A percentile compares a stretch with the other conserved stretches of the same genome.
Conservation (phyloP, 2,888 invertebrate species). For the Drosophila neotestacea region DNA sequence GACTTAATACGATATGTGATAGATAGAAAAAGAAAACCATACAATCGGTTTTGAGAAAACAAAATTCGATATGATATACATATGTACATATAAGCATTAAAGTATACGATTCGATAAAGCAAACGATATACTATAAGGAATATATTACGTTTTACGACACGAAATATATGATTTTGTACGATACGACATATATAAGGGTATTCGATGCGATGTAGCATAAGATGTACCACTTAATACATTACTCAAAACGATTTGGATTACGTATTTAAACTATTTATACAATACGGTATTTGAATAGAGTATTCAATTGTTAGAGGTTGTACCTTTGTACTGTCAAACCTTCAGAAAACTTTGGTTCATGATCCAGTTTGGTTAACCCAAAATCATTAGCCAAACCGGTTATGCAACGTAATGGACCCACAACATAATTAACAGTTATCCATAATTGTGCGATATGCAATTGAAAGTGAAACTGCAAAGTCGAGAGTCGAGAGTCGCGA, state of each 20-base stretch:
- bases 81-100: background rate
- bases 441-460: conserved; percentile 50
- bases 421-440: conserved; percentile 71
- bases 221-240: too few relatives aligned
- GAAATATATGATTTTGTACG: background rate
- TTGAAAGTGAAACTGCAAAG: conserved; percentile 10
- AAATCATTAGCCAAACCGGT: background rate
- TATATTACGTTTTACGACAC: background rate
- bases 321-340: too few relatives aligned
- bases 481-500: conserved; percentile 27
- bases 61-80: background rate
- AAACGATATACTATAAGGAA: too few relatives aligned
- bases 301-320: too few relatives aligned
- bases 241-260: too few relatives aligned
- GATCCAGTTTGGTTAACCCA: too few relatives aligned
- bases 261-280: too few relatives aligned
- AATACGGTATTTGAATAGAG: too few relatives aligned
- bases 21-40: too few relatives aligned
- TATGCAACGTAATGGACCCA: conserved; percentile 59
- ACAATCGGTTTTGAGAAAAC: too few relatives aligned
- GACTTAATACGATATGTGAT: too few relatives aligned
- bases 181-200: background rate
- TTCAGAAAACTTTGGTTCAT: too few relatives aligned
- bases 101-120: background rate
- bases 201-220: background rate